phyloP scores from a whole-genome alignment of 37 sponge, comb jelly and placozoan species.

The Ephydatia muelleri region DNA sequence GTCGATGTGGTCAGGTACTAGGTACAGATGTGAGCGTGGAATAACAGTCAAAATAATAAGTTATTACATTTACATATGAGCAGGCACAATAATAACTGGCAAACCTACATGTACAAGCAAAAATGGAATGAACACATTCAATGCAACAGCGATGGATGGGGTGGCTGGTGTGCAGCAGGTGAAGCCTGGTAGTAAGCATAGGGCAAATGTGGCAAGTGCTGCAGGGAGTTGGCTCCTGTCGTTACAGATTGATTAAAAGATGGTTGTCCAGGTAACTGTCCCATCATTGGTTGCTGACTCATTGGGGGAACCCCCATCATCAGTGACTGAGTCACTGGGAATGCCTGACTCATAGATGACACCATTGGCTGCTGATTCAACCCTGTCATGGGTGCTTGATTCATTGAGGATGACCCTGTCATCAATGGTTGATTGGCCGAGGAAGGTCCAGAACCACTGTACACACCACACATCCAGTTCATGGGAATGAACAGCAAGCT shows the following conservation, averaged over 20 bases:
- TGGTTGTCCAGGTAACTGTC: neutral
- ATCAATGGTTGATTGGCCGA: neutral
- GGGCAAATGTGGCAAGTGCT: neutral
- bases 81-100: neutral
- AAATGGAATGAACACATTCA: neutral
- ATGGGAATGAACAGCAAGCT: too few species aligned
- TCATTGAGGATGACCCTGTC: neutral
- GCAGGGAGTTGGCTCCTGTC: neutral
- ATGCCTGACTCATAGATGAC: neutral
- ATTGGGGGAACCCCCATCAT: neutral
- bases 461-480: too few species aligned
- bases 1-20: too few species aligned
- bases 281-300: neutral
- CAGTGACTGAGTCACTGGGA: too few species aligned
- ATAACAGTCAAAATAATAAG: too few species aligned
- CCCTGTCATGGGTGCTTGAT: neutral
- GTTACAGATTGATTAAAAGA: neutral
- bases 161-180: neutral
- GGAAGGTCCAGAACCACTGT: neutral
- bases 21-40: too few species aligned
- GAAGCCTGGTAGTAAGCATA: neutral
- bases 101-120: neutral
- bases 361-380: neutral
- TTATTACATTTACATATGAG: neutral
- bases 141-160: neutral